These are phyloP conservation scores for Aphyosemion australe DNA, from an alignment of 2,113 vertebrate genomes.

Conservation along the genomic window DNA sequence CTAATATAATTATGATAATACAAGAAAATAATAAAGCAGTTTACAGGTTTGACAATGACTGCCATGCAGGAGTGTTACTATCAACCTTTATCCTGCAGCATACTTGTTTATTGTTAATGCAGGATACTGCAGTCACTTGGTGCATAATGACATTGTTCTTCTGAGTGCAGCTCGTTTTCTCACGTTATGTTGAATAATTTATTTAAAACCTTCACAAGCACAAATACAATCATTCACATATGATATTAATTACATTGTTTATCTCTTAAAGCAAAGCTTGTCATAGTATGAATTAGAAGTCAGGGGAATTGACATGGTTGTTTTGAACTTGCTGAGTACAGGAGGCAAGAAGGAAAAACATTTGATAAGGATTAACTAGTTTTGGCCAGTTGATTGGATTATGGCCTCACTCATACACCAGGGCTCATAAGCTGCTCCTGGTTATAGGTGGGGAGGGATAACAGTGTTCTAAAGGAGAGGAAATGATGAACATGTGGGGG, in stretches of 20 bases:
- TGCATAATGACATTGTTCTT: background rate
- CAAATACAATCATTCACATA: background rate
- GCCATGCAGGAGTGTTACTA: too few relatives aligned
- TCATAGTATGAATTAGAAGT: background rate
- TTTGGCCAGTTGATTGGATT: background rate
- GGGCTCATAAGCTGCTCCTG: background rate
- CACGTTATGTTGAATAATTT: background rate
- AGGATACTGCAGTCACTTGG: background rate
- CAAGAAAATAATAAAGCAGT: background rate
- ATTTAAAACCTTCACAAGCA: background rate
- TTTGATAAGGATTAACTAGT: background rate
- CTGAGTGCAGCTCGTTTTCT: background rate
- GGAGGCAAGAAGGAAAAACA: background rate
- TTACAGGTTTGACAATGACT: background rate
- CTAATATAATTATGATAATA: background rate
- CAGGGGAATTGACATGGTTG: background rate
- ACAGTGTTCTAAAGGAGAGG: background rate
- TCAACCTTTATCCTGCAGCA: background rate
- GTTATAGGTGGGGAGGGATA: background rate
- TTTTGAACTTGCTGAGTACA: background rate
- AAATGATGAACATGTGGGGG: background rate
- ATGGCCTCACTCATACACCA: background rate
- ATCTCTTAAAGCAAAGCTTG: background rate
- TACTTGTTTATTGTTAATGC: background rate
- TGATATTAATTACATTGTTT: background rate